Evolutionary conservation across 2,888 invertebrate genomes (phyloP).

Genomic region (Eupithecia centaureata): DNA sequence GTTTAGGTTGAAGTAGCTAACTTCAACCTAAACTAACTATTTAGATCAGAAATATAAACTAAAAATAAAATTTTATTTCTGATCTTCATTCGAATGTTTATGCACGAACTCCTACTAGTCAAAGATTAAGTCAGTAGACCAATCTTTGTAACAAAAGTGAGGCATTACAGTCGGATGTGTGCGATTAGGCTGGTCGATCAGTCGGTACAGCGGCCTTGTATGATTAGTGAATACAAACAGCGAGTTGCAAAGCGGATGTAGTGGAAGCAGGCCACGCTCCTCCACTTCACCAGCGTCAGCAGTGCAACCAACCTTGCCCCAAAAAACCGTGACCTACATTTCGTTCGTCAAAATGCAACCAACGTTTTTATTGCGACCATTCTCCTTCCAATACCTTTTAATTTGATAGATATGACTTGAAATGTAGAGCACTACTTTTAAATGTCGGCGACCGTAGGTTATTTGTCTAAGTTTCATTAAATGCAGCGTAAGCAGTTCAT

Average conservation of each 20-base stretch:
- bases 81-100: neutral
- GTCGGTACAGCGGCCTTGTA: slow-evolving; percentile 73
- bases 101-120: neutral
- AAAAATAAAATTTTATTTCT: too few species aligned
- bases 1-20: too few species aligned
- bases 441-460: slow-evolving; percentile 24
- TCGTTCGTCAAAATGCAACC: slow-evolving; percentile 73
- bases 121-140: slow-evolving; percentile 11
- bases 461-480: slow-evolving; percentile 15
- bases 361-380: slow-evolving; percentile 67
- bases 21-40: too few species aligned
- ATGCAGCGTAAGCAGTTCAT: slow-evolving; percentile 17
- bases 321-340: slow-evolving; percentile 81
- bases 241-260: slow-evolving; percentile 75
- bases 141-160: slow-evolving; percentile 52
- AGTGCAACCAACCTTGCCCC: slow-evolving; percentile 79
- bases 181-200: slow-evolving; percentile 69
- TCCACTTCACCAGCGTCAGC: slow-evolving; percentile 46
- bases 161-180: slow-evolving; percentile 68
- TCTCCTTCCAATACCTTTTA: slow-evolving; percentile 55
- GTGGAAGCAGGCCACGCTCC: slow-evolving; percentile 66
- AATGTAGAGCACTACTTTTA: slow-evolving; percentile 21
- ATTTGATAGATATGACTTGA: slow-evolving; percentile 44
- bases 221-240: slow-evolving; percentile 70
- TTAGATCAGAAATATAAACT: too few species aligned